These are phyloP conservation scores for Gymnoscelis rufifasciata DNA, from an alignment of 2,888 invertebrate species.

Conservation along the genomic window DNA sequence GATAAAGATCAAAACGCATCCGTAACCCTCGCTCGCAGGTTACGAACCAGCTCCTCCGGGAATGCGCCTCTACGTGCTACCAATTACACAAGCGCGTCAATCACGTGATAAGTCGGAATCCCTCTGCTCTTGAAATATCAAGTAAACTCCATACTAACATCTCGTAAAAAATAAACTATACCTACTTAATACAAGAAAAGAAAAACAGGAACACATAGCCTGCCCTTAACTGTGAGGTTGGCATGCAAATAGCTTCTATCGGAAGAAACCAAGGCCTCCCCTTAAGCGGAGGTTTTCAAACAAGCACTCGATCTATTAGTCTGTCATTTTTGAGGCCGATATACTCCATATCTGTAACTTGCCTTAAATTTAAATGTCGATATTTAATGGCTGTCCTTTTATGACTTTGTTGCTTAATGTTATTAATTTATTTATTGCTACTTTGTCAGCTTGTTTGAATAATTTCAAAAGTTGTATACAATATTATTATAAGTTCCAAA, in stretches of 20 bases:
- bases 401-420: constrained; percentile 17
- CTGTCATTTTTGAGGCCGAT: constrained; percentile 21
- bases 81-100: too few relatives aligned
- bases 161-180: too few relatives aligned
- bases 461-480: not conserved
- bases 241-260: constrained; percentile 64
- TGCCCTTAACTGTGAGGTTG: constrained; percentile 36
- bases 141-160: too few relatives aligned
- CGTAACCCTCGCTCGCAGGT: too few relatives aligned
- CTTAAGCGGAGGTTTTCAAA: constrained; percentile 41
- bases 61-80: too few relatives aligned
- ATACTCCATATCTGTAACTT: constrained; percentile 12
- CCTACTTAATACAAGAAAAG: too few relatives aligned
- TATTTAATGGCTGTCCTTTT: constrained; percentile 17
- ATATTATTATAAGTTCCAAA: not conserved
- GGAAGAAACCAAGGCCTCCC: constrained; percentile 54
- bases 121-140: too few relatives aligned
- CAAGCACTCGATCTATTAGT: constrained; percentile 22
- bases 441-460: not conserved
- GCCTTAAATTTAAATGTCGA: constrained; percentile 19
- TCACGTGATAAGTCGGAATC: too few relatives aligned
- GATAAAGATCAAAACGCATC: too few relatives aligned
- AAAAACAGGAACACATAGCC: constrained; percentile 38
- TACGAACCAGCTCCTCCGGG: too few relatives aligned
- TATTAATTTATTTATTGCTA: constrained; percentile 3